Evolutionary conservation across 2,888 invertebrate genomes (phyloP).

Genomic region (Trachelus iudaicus): DNA sequence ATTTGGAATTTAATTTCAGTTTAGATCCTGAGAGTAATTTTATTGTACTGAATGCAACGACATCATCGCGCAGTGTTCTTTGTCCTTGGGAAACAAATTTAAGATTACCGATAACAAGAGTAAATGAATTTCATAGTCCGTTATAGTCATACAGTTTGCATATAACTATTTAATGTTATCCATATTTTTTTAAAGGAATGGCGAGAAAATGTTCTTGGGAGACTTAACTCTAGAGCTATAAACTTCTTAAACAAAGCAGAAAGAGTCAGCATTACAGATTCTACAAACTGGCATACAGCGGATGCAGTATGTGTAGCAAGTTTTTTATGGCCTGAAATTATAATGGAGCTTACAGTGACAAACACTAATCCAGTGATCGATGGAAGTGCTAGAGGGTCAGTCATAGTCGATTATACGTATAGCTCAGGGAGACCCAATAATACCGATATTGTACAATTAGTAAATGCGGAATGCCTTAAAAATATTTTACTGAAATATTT

Average conservation of each 20-base stretch:
- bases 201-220: conserved; percentile 67
- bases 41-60: conserved; percentile 65
- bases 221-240: conserved; percentile 59
- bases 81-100: conserved; percentile 68
- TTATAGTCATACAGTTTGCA: background rate
- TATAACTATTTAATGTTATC: background rate
- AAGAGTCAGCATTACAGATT: conserved; percentile 34
- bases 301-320: conserved; percentile 44
- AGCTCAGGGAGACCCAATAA: conserved; percentile 11
- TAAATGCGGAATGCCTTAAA: conserved; percentile 18
- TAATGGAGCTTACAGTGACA: conserved; percentile 20
- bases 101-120: conserved; percentile 39
- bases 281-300: conserved; percentile 36
- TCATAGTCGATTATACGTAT: conserved; percentile 41
- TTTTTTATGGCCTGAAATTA: conserved; percentile 42
- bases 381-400: conserved; percentile 40
- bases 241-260: conserved; percentile 69
- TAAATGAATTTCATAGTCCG: conserved; percentile 25
- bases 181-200: conserved; percentile 65
- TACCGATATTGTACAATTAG: conserved; percentile 23
- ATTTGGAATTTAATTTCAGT: conserved; percentile 72
- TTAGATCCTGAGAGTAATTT: conserved; percentile 72
- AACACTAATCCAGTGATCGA: conserved; percentile 40
- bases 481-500: conserved; percentile 19
- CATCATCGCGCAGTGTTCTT: conserved; percentile 60